phyloP scores from a whole-genome alignment of 2,888 invertebrate species.

The Troides aeacus region DNA sequence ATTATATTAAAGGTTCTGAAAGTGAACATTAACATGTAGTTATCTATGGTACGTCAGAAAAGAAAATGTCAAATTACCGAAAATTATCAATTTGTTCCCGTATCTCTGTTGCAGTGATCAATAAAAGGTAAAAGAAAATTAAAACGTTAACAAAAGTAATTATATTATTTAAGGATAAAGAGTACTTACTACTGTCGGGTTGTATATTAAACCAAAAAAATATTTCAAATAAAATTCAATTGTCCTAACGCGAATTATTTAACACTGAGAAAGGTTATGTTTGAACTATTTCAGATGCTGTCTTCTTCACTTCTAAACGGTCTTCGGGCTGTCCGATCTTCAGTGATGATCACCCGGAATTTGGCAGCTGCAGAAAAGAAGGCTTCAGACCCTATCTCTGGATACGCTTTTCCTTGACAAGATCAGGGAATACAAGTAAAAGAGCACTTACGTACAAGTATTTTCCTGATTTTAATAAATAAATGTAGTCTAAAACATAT shows the following conservation, averaged over 20 bases:
- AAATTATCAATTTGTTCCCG: not conserved
- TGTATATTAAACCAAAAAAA: not conserved
- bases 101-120: not conserved
- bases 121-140: not conserved
- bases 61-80: not conserved
- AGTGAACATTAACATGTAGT: no score
- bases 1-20: no score
- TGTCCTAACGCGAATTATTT: conserved; percentile 13
- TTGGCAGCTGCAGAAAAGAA: conserved; percentile 87
- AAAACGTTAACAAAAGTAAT: not conserved
- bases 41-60: not conserved
- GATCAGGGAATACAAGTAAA: conserved; percentile 92
- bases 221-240: not conserved
- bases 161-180: not conserved
- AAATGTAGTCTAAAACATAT: not conserved
- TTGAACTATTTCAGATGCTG: conserved; percentile 76
- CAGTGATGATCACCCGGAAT: conserved; percentile 82
- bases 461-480: not conserved
- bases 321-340: conserved; percentile 71
- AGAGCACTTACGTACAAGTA: conserved; percentile 85
- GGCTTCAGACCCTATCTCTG: conserved; percentile 90
- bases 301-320: conserved; percentile 74
- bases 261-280: conserved; percentile 56
- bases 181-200: not conserved
- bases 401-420: conserved; percentile 95